Evolutionary conservation across 2,797 vertebrate species (phyloP), one percentile per base, ranked within the genome.

Genomic region (Helicolenus hilgendorfi): DNA sequence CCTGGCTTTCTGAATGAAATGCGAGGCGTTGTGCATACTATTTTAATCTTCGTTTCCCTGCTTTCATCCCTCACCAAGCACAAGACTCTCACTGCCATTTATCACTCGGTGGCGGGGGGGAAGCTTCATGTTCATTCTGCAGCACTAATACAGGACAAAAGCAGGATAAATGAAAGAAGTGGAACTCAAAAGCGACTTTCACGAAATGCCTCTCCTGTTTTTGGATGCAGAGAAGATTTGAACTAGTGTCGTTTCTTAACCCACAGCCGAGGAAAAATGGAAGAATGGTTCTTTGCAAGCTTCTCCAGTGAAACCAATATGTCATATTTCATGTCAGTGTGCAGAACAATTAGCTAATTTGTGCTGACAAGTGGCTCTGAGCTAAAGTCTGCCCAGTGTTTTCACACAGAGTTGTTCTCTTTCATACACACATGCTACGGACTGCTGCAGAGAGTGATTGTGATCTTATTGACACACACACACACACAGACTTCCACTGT

Each of bases 271-370:
- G 29, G 2, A 5, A 4, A 55, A 33, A 70, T 26, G 15, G 7
- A 13, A 11, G 27, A 22, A 7, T 0, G 18, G 55, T 35, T 79
- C 4, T 62, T 3, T 20, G 20, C 24, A 38, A 26, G 38, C 65
- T 7, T 83, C 53, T 45, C 18, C 8, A 24, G 1, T 67, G 7
- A 79, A 80, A 75, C 18, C 67, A 59, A 72, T 69, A 45, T 59
- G 65, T 53, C 35, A 31, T 33, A 56, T 69, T 71, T 85, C 73
- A 36, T 49, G 35, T 64, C 20, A 8, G 49, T 31, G 35, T 86
- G 84, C 75, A 77, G 77, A 77, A 89, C 77, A 88, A 84, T 87
- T 88, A 90, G 49, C 65, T 88, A 70, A 91, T 83, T 62, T 76
- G 27, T 75, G 71, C 38, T 65, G 85, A 89, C 80, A 74, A 68